These are phyloP conservation scores for Psilopsiagon aymara DNA, from an alignment of 2,113 vertebrate genomes.

Conservation along the genomic window DNA sequence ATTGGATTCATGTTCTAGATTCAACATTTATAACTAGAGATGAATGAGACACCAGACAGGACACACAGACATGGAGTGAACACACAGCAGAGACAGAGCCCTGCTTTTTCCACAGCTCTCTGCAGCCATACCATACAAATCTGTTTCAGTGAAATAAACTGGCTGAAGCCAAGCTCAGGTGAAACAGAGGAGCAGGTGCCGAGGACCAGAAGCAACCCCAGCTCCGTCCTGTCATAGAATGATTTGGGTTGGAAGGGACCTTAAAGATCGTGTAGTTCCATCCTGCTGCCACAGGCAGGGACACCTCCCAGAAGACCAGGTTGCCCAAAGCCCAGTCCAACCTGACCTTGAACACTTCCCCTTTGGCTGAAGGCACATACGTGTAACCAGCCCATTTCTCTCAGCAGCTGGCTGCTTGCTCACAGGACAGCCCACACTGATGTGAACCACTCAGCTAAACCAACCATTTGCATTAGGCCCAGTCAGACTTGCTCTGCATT, in stretches of 20 bases:
- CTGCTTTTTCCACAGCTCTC: neutral
- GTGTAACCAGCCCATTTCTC: rapidly evolving
- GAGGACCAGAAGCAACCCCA: rapidly evolving
- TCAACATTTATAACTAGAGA: neutral
- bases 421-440: rapidly evolving
- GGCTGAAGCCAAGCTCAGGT: neutral
- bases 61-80: rapidly evolving
- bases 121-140: neutral
- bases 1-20: neutral
- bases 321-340: neutral
- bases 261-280: neutral
- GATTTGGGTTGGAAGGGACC: neutral
- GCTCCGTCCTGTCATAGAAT: neutral
- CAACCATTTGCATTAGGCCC: rapidly evolving
- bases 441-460: neutral
- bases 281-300: neutral
- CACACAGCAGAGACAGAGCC: rapidly evolving
- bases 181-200: neutral
- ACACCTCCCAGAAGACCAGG: neutral
- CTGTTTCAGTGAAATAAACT: rapidly evolving
- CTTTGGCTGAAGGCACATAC: neutral
- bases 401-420: neutral
- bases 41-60: neutral
- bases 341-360: neutral
- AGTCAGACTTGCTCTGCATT: neutral